Percentiles rank a stretch among this genome's conserved stretches.
Evolutionary conservation across 2,113 vertebrate genomes (phyloP).

Genomic region (Galbula dea): DNA sequence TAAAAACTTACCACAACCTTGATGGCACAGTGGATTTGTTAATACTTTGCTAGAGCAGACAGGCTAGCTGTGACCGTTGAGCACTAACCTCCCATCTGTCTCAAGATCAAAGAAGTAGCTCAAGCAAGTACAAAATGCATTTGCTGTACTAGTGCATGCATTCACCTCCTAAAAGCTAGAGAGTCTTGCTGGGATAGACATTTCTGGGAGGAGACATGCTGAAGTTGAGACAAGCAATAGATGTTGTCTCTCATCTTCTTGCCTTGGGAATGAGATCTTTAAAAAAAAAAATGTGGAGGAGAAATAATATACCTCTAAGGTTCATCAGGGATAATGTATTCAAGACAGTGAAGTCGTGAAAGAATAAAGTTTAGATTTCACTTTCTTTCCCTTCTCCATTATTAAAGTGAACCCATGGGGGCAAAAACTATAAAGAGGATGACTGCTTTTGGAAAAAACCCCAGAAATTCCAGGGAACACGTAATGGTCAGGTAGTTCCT

Average conservation of each 20-base stretch:
- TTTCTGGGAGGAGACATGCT: not conserved
- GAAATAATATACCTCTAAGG: not conserved
- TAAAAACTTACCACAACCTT: not conserved
- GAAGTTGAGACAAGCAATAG: not conserved
- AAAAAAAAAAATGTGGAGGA: not conserved
- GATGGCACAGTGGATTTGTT: not conserved
- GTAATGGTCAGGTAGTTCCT: not conserved
- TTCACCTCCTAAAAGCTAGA: not conserved
- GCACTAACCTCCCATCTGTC: not conserved
- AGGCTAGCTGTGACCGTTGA: accelerated
- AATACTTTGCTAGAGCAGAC: not conserved
- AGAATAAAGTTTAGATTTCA: not conserved
- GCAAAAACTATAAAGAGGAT: not conserved
- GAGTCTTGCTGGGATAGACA: not conserved
- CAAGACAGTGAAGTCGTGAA: not conserved
- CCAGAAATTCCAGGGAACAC: not conserved
- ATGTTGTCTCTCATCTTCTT: not conserved
- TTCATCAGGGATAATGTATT: not conserved
- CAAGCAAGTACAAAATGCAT: not conserved
- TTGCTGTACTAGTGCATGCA: not conserved
- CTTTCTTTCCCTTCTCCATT: not conserved
- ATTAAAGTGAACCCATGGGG: not conserved
- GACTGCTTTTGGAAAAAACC: not conserved
- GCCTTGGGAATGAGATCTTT: not conserved
- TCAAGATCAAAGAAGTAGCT: not conserved